Percentiles rank a stretch among this genome's conserved stretches.
Evolutionary conservation across 1,140 invertebrate genomes (phyloP).

Genomic region (Diabrotica undecimpunctata): DNA sequence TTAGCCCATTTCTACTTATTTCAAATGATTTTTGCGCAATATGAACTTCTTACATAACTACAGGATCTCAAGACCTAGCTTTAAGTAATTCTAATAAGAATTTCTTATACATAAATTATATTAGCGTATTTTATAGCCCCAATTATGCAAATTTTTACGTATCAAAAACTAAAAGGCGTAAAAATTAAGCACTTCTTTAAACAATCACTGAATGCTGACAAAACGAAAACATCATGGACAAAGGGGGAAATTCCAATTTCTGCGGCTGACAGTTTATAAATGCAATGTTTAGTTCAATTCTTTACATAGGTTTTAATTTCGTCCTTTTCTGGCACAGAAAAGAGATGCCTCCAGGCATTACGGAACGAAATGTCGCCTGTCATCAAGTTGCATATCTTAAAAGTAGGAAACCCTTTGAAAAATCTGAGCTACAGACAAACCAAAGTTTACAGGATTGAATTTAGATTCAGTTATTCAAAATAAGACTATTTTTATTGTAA

Average conservation of each 20-base stretch:
- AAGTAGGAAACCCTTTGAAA: no score
- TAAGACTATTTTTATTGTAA: no score
- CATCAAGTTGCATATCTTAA: background rate
- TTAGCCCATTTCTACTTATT: background rate
- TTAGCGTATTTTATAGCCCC: background rate
- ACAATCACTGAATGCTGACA: background rate
- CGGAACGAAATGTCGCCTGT: background rate
- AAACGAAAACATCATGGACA: background rate
- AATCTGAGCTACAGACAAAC: no score
- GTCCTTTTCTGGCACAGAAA: background rate
- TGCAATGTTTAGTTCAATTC: background rate
- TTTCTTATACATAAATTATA: background rate
- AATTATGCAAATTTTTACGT: background rate
- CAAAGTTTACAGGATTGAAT: no score
- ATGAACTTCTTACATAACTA: background rate
- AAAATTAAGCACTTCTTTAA: background rate
- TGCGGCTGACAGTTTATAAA: background rate
- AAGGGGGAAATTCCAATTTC: slow-evolving; percentile 1
- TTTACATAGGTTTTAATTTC: background rate
- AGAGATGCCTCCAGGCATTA: background rate
- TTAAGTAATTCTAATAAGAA: background rate
- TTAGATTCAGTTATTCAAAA: no score
- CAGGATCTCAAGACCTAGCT: no score
- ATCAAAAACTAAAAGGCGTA: background rate
- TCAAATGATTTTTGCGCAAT: background rate